Evolutionary conservation across 2,797 vertebrate species (phyloP).

Genomic region (Microctenopoma lineatum): DNA sequence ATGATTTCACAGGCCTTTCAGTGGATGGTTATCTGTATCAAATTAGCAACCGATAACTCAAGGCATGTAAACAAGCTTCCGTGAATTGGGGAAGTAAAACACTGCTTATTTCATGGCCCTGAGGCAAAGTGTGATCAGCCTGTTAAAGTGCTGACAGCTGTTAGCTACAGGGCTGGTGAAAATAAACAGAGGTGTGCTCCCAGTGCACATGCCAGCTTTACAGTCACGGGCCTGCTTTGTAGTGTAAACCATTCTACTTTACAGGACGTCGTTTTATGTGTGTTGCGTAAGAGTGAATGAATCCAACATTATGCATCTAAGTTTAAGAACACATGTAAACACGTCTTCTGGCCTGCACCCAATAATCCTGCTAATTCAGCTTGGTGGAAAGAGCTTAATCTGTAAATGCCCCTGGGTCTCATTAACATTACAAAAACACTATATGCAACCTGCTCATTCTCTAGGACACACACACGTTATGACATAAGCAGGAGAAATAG

Average conservation of each 20-base stretch:
- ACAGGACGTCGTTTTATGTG: conserved; percentile 40
- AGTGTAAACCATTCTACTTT: conserved; percentile 38
- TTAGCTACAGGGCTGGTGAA: conserved; percentile 35
- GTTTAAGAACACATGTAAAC: conserved; percentile 55
- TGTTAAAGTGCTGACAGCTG: conserved; percentile 61
- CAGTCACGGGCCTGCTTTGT: conserved; percentile 32
- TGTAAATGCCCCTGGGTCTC: conserved; percentile 47
- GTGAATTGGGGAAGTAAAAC: conserved; percentile 48
- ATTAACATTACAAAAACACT: conserved; percentile 38
- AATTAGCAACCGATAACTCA: conserved; percentile 53
- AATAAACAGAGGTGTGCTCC: conserved; percentile 64
- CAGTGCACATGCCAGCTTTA: conserved; percentile 18
- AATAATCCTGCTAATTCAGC: conserved; percentile 65
- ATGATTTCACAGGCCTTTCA: conserved; percentile 21
- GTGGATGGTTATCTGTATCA: conserved; percentile 40
- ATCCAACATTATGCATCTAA: conserved; percentile 13
- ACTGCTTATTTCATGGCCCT: conserved; percentile 37
- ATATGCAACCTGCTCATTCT: neutral
- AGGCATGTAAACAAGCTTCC: conserved; percentile 42
- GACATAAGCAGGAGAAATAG: neutral
- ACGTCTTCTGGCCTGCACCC: conserved; percentile 45
- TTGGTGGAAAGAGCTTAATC: conserved; percentile 48
- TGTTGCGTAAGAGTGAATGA: conserved; percentile 59
- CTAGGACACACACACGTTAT: too few species aligned
- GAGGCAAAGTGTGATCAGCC: conserved; percentile 29